Percentiles rank a stretch among this genome's conserved stretches.
These are phyloP conservation scores for Ischnus inquisitorius DNA, from an alignment of 2,888 invertebrate genomes.

Conservation along the genomic window DNA sequence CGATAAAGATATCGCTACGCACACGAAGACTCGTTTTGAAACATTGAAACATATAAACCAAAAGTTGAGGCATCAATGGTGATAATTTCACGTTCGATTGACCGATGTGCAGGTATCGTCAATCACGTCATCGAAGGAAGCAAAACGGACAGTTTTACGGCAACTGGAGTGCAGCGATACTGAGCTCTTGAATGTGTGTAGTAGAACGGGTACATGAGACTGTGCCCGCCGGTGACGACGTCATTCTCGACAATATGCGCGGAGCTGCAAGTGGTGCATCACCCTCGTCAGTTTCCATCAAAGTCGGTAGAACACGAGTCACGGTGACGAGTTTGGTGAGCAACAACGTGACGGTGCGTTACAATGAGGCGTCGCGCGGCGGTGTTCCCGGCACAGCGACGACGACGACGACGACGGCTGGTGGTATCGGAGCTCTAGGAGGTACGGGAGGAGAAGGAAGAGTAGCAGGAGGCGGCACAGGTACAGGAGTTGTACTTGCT, in stretches of 20 bases:
- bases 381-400: constrained; percentile 62
- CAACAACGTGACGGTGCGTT: constrained; percentile 83
- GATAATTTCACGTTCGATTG: constrained; percentile 27
- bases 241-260: constrained; percentile 72
- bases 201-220: constrained; percentile 70
- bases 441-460: constrained; percentile 69
- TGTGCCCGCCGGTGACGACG: constrained; percentile 69
- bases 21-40: neutral
- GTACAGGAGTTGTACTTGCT: constrained; percentile 85
- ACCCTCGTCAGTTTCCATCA: constrained; percentile 72
- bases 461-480: constrained; percentile 80
- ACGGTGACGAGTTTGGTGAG: constrained; percentile 84
- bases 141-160: neutral
- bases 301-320: constrained; percentile 73
- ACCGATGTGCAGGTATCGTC: constrained; percentile 44
- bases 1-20: neutral
- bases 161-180: constrained; percentile 15
- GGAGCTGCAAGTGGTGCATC: constrained; percentile 72
- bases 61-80: constrained; percentile 30
- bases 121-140: constrained; percentile 11
- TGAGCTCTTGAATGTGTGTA: constrained; percentile 69
- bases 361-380: constrained; percentile 82
- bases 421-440: constrained; percentile 25
- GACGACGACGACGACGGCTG: constrained; percentile 52
- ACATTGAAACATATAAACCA: neutral